Percentiles rank a stretch among this genome's conserved stretches.
Conservation (phyloP, 2,113 vertebrate genomes). For the Geococcyx californianus region DNA sequence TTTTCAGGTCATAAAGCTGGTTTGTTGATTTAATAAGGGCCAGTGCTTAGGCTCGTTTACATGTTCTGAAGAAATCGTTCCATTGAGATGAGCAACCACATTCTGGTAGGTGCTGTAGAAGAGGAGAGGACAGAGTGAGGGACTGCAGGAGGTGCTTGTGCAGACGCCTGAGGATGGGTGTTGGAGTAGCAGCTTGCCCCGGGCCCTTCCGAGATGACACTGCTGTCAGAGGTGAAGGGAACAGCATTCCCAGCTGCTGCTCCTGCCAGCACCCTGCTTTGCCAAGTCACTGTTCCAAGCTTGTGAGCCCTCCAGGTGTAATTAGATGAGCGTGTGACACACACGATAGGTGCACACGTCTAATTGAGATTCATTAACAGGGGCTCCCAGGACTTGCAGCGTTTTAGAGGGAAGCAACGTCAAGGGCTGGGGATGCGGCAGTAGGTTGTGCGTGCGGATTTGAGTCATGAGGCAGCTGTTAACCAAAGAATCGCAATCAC, state of each 20-base stretch:
- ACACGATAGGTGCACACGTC: accelerated
- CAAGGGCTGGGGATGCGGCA: background rate
- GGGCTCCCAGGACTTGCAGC: background rate
- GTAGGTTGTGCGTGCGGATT: background rate
- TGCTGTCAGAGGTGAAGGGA: background rate
- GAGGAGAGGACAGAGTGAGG: background rate
- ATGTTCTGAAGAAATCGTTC: too few relatives aligned
- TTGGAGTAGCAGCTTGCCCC: background rate
- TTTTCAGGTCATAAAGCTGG: background rate
- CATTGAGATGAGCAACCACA: background rate
- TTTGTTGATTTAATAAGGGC: background rate
- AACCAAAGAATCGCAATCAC: background rate
- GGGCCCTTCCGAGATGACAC: background rate
- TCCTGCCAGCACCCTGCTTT: background rate
- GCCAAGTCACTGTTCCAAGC: background rate
- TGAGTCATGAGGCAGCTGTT: background rate
- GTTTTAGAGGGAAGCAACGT: background rate
- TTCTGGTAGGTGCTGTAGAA: background rate
- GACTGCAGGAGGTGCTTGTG: background rate
- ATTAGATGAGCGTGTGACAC: accelerated
- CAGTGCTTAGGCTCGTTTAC: background rate
- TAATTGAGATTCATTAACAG: background rate
- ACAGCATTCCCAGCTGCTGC: background rate
- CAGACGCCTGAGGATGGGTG: background rate
- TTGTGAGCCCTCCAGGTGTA: background rate